Evolutionary conservation across 92 coral and sea anemone species (phyloP).

Genomic region (Heteractis magnifica): DNA sequence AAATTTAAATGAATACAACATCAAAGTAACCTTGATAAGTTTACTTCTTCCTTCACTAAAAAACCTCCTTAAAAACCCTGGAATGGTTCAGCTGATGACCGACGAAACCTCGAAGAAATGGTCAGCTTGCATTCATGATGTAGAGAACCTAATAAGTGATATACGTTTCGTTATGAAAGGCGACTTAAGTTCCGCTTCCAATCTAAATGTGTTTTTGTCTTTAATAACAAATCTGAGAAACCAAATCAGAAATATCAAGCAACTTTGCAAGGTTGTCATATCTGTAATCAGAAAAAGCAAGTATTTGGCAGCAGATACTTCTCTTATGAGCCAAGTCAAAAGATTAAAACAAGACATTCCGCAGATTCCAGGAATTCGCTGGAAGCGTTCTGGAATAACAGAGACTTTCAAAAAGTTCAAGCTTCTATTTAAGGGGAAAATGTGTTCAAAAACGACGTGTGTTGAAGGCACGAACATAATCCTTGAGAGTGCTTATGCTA

Average conservation of each 20-base stretch:
- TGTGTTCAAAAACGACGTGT: neutral
- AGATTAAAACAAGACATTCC: neutral
- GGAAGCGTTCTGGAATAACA: neutral
- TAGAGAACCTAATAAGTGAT: neutral
- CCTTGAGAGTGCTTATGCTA: neutral
- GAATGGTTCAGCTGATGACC: neutral
- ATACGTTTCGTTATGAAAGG: neutral
- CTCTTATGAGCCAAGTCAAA: neutral
- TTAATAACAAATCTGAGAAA: neutral
- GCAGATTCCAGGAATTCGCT: neutral
- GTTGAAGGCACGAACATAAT: neutral
- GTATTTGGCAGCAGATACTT: neutral
- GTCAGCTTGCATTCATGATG: neutral
- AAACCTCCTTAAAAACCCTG: neutral
- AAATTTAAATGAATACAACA: neutral
- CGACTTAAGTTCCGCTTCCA: neutral
- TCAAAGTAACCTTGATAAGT: neutral
- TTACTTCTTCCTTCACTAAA: neutral
- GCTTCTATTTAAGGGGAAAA: conserved; percentile 1
- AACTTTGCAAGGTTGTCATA: neutral
- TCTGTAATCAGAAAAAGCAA: neutral
- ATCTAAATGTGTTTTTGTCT: neutral
- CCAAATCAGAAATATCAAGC: neutral
- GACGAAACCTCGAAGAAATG: neutral
- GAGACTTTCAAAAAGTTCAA: neutral